Base-by-base conservation (phyloP, 23 tunicate species). In the Trididemnum nubilum region DNA sequence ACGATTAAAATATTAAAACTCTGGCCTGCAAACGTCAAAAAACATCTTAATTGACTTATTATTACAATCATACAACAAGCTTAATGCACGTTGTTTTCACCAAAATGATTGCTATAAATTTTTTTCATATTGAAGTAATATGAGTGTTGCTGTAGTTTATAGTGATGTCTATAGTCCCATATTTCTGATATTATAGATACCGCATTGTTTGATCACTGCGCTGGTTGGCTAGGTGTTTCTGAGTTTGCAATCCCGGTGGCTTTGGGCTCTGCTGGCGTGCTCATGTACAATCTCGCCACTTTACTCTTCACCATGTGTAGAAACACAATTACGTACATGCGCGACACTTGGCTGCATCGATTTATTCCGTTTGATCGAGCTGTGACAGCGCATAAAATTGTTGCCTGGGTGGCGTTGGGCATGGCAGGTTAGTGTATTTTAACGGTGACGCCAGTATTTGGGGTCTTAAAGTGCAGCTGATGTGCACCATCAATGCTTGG, bases 281-380 rank as follows among this genome's bases (percentile, higher is more conserved):
- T 92, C 65, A 78, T 82, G 85, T 92, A 85, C 78, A 87, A 85
- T 36, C 65, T 82, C 72, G 81, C 88, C 36, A 89, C 88, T 67
- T 35, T 92, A 1, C 85, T 92, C 18, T 78, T 92, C 23, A 87
- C 97, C 4, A 87, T 92, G 92, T 83, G 92, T 61, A 50, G 91
- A 44, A 92, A 92, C 79, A 87, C 83, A 0, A 78, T 92, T 51
- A 92, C 97, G 15, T 78, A 75, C 54, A 51, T 92, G 29, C 49
- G 97, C 26, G 97, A 83, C 39, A 92, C 97, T 9, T 82, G 71
- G 74, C 58, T 92, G 25, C 64, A 61, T 36, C 57, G 86, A 26
- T 92, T 82, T 38, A 63, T 92, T 12, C 97, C 97, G 2, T 92
- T 92, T 63, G 97, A 92, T 60, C 29, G 86, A 0, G 88, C 97